A percentile compares a stretch with the other conserved stretches of the same genome.
Conservation (phyloP, 2,797 vertebrate genomes). For the Avahi laniger region DNA sequence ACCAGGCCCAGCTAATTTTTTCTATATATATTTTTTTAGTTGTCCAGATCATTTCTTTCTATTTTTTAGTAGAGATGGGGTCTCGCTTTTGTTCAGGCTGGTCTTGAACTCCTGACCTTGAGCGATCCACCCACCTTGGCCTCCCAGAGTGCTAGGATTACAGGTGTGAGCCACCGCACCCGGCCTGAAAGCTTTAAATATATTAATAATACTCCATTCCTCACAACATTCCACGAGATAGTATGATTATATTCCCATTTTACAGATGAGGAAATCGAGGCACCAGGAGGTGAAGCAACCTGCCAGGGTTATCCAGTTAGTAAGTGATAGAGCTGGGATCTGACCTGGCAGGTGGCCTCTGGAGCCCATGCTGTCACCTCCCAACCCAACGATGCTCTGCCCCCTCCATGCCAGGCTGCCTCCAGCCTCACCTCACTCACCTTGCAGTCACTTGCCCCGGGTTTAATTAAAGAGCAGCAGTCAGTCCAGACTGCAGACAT, state of each 20-base stretch:
- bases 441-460: background rate
- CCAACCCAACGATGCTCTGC: background rate
- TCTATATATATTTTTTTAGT: no score
- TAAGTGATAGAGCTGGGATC: background rate
- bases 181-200: background rate
- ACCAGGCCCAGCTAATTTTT: no score
- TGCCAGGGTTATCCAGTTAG: background rate
- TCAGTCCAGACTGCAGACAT: background rate
- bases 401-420: no score
- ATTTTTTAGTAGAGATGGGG: no score
- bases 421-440: background rate
- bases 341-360: background rate
- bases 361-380: background rate
- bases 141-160: no score
- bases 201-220: background rate
- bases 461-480: background rate
- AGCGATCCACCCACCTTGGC: no score
- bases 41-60: no score
- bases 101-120: no score
- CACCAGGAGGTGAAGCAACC: background rate
- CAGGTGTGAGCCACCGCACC: no score
- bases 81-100: no score
- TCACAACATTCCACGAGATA: background rate
- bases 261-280: conserved; percentile 5
- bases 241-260: background rate